phyloP scores from a whole-genome alignment of 2,888 invertebrate genomes.

The Tenthredo amoena region DNA sequence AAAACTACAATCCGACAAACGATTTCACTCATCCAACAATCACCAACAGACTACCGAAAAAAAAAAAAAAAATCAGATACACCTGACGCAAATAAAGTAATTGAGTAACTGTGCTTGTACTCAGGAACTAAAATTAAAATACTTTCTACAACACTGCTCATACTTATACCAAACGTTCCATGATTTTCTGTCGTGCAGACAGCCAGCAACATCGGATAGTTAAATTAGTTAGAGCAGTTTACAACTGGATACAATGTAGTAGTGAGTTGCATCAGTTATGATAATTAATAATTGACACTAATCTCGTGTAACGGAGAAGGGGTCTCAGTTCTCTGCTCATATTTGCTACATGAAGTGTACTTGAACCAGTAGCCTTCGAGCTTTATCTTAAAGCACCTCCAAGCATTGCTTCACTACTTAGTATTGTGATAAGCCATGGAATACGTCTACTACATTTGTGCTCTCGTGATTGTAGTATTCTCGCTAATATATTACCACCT shows the following conservation, averaged over 20 bases:
- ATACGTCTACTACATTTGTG: not conserved
- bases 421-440: not conserved
- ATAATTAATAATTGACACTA: not conserved
- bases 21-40: too few species aligned
- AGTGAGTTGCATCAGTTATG: not conserved
- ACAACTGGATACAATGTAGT: not conserved
- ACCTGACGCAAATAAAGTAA: too few species aligned
- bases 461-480: not conserved
- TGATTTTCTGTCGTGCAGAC: not conserved
- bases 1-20: too few species aligned
- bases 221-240: not conserved
- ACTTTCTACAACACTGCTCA: too few species aligned
- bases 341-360: not conserved
- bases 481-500: conserved; percentile 4
- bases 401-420: not conserved
- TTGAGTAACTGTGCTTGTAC: too few species aligned
- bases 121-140: too few species aligned
- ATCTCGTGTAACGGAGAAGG: not conserved
- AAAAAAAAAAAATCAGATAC: too few species aligned
- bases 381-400: not conserved
- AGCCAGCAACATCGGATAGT: not conserved
- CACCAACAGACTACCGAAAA: too few species aligned
- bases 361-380: not conserved
- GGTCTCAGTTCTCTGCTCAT: not conserved
- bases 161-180: not conserved